phyloP scores from a whole-genome alignment of 2,797 vertebrate genomes.

The Hippocampus kuda region DNA sequence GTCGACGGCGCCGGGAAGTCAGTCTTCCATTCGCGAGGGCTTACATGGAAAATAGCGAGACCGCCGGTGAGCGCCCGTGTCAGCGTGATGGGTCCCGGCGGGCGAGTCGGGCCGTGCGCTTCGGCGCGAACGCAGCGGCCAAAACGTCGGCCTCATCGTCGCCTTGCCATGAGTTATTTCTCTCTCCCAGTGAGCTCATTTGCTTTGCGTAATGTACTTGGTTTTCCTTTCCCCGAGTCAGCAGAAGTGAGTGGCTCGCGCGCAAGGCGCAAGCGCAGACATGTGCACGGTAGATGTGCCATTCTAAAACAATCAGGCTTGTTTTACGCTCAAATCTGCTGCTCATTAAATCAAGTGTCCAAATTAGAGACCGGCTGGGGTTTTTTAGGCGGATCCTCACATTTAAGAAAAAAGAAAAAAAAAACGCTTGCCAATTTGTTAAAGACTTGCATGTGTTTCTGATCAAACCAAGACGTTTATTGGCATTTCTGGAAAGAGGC shows the following conservation, averaged over 20 bases:
- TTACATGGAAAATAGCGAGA: constrained; percentile 47
- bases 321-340: neutral
- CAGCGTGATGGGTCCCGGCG: constrained; percentile 37
- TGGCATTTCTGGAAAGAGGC: constrained; percentile 32
- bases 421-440: constrained; percentile 2
- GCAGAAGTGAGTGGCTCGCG: constrained; percentile 10
- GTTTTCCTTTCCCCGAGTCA: constrained; percentile 29
- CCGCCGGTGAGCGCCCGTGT: constrained; percentile 25
- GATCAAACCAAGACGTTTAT: constrained; percentile 29
- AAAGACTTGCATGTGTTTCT: constrained; percentile 43
- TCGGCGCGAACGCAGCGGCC: constrained; percentile 11
- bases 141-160: constrained; percentile 7
- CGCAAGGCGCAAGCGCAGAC: constrained; percentile 11
- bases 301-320: neutral
- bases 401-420: neutral
- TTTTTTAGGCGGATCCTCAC: constrained; percentile 4
- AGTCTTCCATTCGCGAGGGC: constrained; percentile 26
- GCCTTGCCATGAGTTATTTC: constrained; percentile 23
- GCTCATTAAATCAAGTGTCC: constrained; percentile 1
- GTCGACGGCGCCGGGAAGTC: constrained; percentile 43
- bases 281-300: neutral
- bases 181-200: constrained; percentile 31
- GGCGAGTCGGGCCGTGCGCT: constrained; percentile 18
- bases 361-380: constrained; percentile 4
- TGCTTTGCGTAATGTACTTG: constrained; percentile 3